Base-by-base conservation (phyloP, 1,140 invertebrate genomes). In the Nebria ingens region DNA sequence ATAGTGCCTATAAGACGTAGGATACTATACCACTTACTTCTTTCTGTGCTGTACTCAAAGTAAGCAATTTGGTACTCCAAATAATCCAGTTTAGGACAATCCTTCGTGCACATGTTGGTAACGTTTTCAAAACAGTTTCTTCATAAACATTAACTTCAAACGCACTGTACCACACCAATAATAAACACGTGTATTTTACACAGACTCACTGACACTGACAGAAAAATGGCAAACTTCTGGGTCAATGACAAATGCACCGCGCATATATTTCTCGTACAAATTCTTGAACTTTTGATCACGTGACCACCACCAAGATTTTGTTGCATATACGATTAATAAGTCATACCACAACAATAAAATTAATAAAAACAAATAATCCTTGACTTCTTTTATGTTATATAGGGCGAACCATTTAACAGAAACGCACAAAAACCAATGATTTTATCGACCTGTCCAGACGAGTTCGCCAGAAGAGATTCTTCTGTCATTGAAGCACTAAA, bases 201-300 rank as follows among this genome's bases (percentile, higher is more conserved):
- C 25, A 9, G 25, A 45, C 15, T 9, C 40, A 45, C 40, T 12
- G 3, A 45, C 40, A 45, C 40, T 9, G 9, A 45, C 25, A n/a
- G 40, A 4, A 45, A 9, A 4, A 45, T 17, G 9, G 9, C 6
- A 45, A 45, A 45, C 40, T 45, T 45, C 40, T 45, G 40, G 40
- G 40, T 45, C 40, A 45, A 45, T 45, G 40, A 45, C 40, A 45
- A 45, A 45, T 12, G 6, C 4, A 45, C 40, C 40, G 40, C 40
- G 25, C 25, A 34, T 34, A n/a, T n/a, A 34, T 34, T 34, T 34
- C 25, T 34, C 25, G 40, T 9, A 45, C 17, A 45, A 45, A 45
- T 45, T 45, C 40, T 45, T 45, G 40, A 45, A 45, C 40, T 45
- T 45, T 45, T 45, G 17, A 45, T 45, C 40, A 45, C 40, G 15